Base-by-base conservation (phyloP, 2,888 invertebrate species). In the Drosophila siamana region DNA sequence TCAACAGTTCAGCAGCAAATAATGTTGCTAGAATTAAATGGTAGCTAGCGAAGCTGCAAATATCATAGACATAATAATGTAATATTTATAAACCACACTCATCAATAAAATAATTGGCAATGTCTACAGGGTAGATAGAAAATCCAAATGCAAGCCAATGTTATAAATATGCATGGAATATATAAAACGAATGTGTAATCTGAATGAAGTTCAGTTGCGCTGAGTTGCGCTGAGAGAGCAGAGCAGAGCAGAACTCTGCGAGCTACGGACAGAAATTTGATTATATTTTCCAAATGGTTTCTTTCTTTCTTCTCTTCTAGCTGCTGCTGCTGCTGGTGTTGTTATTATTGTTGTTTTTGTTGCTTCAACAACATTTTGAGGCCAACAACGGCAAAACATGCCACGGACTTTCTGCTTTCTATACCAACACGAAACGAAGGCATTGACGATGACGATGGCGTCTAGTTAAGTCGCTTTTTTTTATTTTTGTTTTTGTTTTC, bases 281-380 rank as follows among this genome's bases (percentile, higher is more conserved):
- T 80, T 79, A 80, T 78, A 69, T 79, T 78, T 80, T 75, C 69
- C 81, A 74, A 79, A 78, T 78, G 71, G 74, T 74, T 68, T 69
- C 71, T 66, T 69, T 62, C 48, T 51, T 40, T 41, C 57, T 46
- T 41, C 47, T 6, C 15, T 16, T 15, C 36, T n/a, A 55, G 40
- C 33, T 51, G 62, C 52, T 15, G 15, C n/a, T 59, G n/a, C 52
- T 36, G 22, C 22, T 50, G 24, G 8, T 30, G 9, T 8, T 52
- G 28, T 19, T 33, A 33, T 13, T 46, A 46, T 24, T 60, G 40
- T 13, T 48, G 41, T 1, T 43, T 13, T 4, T 28, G 48, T 13
- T 61, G 54, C 54, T 62, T 54, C 51, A 74, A 70, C 65, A 66
- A n/a, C n/a, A n/a, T n/a, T 74, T 74, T 74, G 65, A 66, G 75